These are phyloP conservation scores for Antheraea mylitta DNA, from an alignment of 1,140 invertebrate genomes.

Conservation along the genomic window DNA sequence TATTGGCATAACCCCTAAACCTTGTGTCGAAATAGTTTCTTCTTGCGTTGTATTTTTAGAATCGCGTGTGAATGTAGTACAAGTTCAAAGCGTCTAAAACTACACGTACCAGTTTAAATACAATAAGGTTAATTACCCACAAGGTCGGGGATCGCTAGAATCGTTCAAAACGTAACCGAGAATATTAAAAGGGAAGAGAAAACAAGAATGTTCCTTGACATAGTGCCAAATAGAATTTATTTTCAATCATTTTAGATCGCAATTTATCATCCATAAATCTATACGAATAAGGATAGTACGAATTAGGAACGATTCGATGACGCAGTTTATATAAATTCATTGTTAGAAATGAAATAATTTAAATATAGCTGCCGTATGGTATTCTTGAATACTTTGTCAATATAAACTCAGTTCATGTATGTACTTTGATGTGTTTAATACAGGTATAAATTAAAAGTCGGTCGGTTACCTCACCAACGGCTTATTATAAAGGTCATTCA, in stretches of 20 bases:
- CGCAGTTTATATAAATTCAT: neutral
- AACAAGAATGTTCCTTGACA: constrained; percentile 25
- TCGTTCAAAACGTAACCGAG: too few relatives aligned
- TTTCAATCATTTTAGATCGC: constrained; percentile 4
- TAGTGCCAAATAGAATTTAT: constrained; percentile 29
- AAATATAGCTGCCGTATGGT: too few relatives aligned
- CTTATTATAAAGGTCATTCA: constrained; percentile 42
- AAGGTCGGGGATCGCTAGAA: constrained; percentile 42
- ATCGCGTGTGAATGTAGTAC: constrained; percentile 54
- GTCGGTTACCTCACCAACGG: constrained; percentile 31
- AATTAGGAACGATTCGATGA: neutral
- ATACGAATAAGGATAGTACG: neutral
- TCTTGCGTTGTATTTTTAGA: constrained; percentile 57
- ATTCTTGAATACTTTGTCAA: neutral
- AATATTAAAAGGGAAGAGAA: constrained; percentile 30
- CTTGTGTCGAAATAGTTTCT: constrained; percentile 36
- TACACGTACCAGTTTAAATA: constrained; percentile 42
- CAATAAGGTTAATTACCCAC: constrained; percentile 66
- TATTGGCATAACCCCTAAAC: constrained; percentile 42
- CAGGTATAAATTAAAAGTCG: constrained; percentile 31
- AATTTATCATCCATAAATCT: constrained; percentile 1
- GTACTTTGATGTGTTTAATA: constrained; percentile 32
- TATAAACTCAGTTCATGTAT: constrained; percentile 13
- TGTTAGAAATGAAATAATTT: too few relatives aligned
- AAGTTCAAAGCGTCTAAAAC: constrained; percentile 59